phyloP scores from a whole-genome alignment of 2,797 vertebrate species.

The Neosilurus hyrtlii region DNA sequence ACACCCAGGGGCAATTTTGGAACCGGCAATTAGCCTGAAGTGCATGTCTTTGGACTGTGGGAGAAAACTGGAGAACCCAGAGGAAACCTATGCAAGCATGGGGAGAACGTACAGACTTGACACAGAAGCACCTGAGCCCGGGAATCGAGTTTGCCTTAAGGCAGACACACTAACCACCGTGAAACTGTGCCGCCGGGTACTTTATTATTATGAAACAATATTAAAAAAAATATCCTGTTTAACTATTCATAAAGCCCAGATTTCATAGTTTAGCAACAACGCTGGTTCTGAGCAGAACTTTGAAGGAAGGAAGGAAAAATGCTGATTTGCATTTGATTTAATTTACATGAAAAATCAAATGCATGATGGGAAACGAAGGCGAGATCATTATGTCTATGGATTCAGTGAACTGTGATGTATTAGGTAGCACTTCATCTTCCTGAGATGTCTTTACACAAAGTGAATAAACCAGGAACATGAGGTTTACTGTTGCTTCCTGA shows the following conservation, averaged over 20 bases:
- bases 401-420: background rate
- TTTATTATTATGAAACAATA: background rate
- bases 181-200: no score
- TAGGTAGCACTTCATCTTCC: background rate
- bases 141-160: no score
- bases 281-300: background rate
- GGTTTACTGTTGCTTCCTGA: background rate
- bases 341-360: slow-evolving; percentile 9
- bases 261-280: background rate
- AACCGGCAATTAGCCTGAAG: no score
- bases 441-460: background rate
- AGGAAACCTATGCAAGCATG: no score
- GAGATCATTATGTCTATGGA: background rate
- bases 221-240: background rate
- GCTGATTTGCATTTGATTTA: slow-evolving; percentile 12
- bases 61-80: no score
- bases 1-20: no score
- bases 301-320: background rate
- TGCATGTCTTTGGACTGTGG: no score
- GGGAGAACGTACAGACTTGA: no score
- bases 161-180: no score
- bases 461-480: background rate
- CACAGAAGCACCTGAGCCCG: no score
- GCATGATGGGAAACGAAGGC: background rate
- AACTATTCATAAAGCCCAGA: background rate